A percentile compares a stretch with the other conserved stretches of the same genome.
phyloP scores from a whole-genome alignment of 1,140 invertebrate species.

The Trichonephila clavata region DNA sequence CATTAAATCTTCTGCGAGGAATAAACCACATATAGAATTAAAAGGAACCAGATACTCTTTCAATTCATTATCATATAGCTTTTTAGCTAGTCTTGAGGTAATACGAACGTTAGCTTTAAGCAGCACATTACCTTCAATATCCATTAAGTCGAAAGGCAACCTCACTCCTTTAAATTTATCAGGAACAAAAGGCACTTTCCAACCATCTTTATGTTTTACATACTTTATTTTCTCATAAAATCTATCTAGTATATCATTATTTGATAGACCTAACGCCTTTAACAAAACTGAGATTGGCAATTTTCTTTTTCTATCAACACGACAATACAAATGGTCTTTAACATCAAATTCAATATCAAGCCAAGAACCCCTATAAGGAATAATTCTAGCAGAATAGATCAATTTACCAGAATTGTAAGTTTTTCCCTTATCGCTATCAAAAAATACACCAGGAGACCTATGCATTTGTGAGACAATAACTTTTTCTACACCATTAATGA shows the following conservation, averaged over 20 bases:
- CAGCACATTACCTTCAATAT: no score
- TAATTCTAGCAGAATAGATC: neutral
- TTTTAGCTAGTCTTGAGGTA: no score
- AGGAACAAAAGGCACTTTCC: no score
- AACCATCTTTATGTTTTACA: no score
- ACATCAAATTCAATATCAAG: neutral
- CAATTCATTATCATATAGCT: no score
- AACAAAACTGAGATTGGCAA: neutral
- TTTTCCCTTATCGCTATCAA: neutral
- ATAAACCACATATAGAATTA: no score
- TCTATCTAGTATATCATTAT: neutral
- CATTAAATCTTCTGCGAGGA: no score
- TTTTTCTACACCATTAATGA: neutral
- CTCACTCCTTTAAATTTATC: no score
- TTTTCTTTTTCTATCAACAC: neutral
- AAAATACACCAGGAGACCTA: neutral
- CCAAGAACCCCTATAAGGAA: neutral
- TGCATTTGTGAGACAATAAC: neutral
- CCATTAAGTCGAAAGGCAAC: no score
- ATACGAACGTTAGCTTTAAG: no score
- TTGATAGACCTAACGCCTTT: neutral
- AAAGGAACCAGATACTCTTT: no score
- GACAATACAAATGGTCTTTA: neutral
- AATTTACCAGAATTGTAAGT: neutral
- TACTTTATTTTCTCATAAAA: neutral